phyloP scores from a whole-genome alignment of 2,797 vertebrate genomes.

The Thunnus albacares region DNA sequence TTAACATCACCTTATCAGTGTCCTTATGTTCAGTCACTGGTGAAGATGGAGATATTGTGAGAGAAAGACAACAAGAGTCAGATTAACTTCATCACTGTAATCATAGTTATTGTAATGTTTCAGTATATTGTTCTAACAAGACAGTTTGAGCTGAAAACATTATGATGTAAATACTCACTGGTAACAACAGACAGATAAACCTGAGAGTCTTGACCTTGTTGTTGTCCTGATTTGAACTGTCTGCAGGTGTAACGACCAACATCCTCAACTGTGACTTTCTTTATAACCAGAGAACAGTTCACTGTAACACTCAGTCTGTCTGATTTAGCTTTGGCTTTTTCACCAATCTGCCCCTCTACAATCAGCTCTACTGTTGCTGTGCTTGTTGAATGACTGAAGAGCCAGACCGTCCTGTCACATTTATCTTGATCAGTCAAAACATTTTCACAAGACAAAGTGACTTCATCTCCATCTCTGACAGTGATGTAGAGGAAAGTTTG shows the following conservation, averaged over 20 bases:
- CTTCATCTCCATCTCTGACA: constrained; percentile 16
- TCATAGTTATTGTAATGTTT: neutral
- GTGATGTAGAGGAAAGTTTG: neutral
- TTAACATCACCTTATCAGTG: rapidly evolving
- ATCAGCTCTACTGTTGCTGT: rapidly evolving
- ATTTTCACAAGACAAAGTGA: constrained; percentile 26
- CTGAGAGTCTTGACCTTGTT: too few relatives aligned
- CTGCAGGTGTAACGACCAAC: neutral
- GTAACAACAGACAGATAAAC: constrained; percentile 15
- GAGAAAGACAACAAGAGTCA: neutral
- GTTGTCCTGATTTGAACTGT: neutral
- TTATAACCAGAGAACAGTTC: constrained; percentile 55
- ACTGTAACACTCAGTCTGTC: constrained; percentile 33
- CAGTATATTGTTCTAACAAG: too few relatives aligned
- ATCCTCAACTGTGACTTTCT: constrained; percentile 17
- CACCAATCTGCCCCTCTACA: neutral
- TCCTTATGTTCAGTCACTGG: neutral
- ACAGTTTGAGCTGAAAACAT: neutral
- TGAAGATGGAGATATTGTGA: neutral
- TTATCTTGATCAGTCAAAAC: neutral
- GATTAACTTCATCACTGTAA: neutral
- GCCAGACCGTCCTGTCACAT: neutral
- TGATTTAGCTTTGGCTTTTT: neutral
- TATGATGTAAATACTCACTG: constrained; percentile 48
- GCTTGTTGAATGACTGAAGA: rapidly evolving